Conservation (phyloP, 2,888 invertebrate species). For the Chrysomela aeneicollis region DNA sequence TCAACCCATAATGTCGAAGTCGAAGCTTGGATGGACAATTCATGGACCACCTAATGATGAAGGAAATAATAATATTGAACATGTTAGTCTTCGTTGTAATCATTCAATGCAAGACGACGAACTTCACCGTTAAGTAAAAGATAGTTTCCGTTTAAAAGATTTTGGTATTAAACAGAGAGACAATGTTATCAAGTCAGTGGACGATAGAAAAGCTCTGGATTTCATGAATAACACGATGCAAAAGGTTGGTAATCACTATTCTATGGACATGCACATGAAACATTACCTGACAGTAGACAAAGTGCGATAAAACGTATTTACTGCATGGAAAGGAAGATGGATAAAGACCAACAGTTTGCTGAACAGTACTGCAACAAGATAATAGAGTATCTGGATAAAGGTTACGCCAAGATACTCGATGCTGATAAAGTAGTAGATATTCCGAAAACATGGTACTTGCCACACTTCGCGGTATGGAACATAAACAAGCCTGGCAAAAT, state of each 20-base stretch:
- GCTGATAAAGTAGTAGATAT: not conserved
- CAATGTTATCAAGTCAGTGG: not conserved
- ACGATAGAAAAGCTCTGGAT: not conserved
- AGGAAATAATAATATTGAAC: not conserved
- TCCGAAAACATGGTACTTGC: constrained; percentile 1
- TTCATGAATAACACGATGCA: constrained; percentile 9
- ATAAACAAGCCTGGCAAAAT: too few species aligned
- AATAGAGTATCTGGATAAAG: not conserved
- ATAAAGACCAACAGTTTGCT: not conserved
- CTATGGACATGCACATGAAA: too few species aligned
- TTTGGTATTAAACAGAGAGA: constrained; percentile 1
- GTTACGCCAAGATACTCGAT: not conserved
- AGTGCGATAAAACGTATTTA: not conserved
- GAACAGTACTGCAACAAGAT: not conserved
- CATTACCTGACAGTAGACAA: too few species aligned
- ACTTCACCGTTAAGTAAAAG: not conserved
- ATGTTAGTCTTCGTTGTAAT: too few species aligned
- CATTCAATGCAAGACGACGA: not conserved
- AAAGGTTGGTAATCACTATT: too few species aligned
- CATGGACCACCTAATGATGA: not conserved
- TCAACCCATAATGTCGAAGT: too few species aligned
- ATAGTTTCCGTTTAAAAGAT: constrained; percentile 1
- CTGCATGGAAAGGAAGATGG: constrained; percentile 3
- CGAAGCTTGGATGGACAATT: too few species aligned
- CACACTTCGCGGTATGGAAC: not conserved